A percentile compares a stretch with the other conserved stretches of the same genome.
Conservation (phyloP, 2,888 invertebrate genomes). For the Drosophila borborema region DNA sequence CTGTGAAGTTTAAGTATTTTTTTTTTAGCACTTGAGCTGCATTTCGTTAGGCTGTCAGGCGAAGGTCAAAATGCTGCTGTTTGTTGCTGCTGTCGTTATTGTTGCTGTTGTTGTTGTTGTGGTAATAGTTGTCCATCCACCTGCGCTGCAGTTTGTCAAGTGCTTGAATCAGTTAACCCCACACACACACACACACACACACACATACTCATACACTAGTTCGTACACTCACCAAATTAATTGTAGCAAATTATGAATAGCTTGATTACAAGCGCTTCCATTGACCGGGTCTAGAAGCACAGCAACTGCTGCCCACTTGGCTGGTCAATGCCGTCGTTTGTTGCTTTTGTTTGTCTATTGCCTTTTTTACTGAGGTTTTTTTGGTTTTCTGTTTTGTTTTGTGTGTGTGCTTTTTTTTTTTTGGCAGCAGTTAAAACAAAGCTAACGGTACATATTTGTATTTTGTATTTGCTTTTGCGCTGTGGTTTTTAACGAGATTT, state of each 20-base stretch:
- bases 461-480: slow-evolving; percentile 55
- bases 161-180: slow-evolving; percentile 55
- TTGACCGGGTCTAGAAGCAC: slow-evolving; percentile 32
- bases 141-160: slow-evolving; percentile 66
- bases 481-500: slow-evolving; percentile 64
- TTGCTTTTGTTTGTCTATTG: slow-evolving; percentile 41
- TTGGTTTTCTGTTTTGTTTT: slow-evolving; percentile 24
- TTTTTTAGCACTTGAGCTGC: slow-evolving; percentile 47
- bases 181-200: slow-evolving; percentile 4
- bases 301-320: slow-evolving; percentile 58
- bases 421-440: slow-evolving; percentile 52
- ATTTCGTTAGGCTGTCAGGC: slow-evolving; percentile 57
- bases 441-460: slow-evolving; percentile 62
- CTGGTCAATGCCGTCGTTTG: slow-evolving; percentile 77
- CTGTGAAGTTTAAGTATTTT: slow-evolving; percentile 37
- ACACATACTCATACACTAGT: neutral
- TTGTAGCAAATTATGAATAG: slow-evolving; percentile 61
- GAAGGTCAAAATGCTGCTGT: slow-evolving; percentile 72
- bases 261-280: slow-evolving; percentile 30
- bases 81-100: slow-evolving; percentile 21
- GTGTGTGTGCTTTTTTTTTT: neutral
- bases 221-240: slow-evolving; percentile 34
- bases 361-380: slow-evolving; percentile 23
- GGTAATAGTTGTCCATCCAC: slow-evolving; percentile 38
- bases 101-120: slow-evolving; percentile 18